Conservation (phyloP, 2,888 invertebrate species). For the Nomada lathburiana region DNA sequence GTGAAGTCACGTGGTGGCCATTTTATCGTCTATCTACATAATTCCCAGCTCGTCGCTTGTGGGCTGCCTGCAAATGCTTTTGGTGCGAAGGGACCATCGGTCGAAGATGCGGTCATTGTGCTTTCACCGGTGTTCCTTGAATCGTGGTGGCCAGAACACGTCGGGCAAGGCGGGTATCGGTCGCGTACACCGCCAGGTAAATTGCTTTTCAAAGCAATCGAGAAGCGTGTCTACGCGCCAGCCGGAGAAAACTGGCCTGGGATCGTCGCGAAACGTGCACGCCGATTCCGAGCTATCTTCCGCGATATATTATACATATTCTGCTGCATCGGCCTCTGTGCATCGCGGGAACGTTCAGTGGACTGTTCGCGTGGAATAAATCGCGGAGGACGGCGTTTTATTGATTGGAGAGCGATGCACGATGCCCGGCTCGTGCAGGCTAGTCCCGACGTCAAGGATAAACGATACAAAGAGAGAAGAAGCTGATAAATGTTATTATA, state of each 20-base stretch:
- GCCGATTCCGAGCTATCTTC: constrained; percentile 17
- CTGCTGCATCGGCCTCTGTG: constrained; percentile 4
- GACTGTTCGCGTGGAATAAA: constrained; percentile 33
- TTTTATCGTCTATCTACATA: constrained; percentile 51
- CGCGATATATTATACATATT: constrained; percentile 20
- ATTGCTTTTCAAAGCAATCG: constrained; percentile 44
- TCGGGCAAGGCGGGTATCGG: constrained; percentile 2
- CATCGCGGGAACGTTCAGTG: constrained; percentile 29
- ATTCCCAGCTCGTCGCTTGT: constrained; percentile 18
- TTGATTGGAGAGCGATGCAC: constrained; percentile 33
- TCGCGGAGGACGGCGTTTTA: constrained; percentile 35
- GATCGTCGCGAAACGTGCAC: constrained; percentile 8
- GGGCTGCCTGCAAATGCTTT: constrained; percentile 53
- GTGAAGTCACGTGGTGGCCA: constrained; percentile 43
- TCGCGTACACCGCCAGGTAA: constrained; percentile 10
- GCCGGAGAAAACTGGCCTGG: constrained; percentile 17
- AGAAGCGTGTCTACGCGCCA: constrained; percentile 6
- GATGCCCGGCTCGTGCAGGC: neutral
- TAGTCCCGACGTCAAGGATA: too few species aligned
- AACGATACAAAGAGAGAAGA: too few species aligned
- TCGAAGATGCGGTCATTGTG: constrained; percentile 27
- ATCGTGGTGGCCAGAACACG: neutral
- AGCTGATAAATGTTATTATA: too few species aligned
- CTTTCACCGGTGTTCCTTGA: constrained; percentile 25
- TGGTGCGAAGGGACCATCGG: neutral